These are phyloP conservation scores for Donacobius atricapilla DNA, from an alignment of 2,113 vertebrate species.

Conservation along the genomic window DNA sequence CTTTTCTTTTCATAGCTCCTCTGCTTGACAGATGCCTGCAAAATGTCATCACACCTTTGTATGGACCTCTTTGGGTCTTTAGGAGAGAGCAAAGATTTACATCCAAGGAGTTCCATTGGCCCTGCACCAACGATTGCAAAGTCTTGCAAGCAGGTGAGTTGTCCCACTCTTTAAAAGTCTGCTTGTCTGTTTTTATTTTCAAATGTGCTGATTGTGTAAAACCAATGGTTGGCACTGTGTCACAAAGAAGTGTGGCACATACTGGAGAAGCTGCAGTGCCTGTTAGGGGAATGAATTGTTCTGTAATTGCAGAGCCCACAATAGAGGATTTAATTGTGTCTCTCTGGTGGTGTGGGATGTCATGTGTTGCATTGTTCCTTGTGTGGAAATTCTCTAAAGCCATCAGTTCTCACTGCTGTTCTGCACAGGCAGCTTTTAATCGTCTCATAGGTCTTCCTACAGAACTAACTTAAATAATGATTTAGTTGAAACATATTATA, in stretches of 20 bases:
- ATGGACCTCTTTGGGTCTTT: constrained; percentile 73
- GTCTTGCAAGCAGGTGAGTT: constrained; percentile 79
- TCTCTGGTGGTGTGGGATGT: constrained; percentile 63
- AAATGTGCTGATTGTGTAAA: constrained; percentile 47
- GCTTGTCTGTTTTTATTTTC: constrained; percentile 40
- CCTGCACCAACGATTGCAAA: constrained; percentile 62
- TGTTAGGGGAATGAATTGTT: constrained; percentile 51
- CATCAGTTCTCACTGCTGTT: constrained; percentile 10
- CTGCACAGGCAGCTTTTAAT: constrained; percentile 1
- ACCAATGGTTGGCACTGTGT: constrained; percentile 42
- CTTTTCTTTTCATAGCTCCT: constrained; percentile 51
- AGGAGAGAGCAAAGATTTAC: constrained; percentile 69
- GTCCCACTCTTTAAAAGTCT: constrained; percentile 55
- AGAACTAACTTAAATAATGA: background rate
- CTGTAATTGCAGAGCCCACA: constrained; percentile 61
- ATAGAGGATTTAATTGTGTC: constrained; percentile 67
- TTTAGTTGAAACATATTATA: background rate
- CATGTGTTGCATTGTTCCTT: constrained; percentile 45
- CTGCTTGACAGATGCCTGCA: constrained; percentile 76
- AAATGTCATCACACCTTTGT: constrained; percentile 72
- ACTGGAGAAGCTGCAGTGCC: constrained; percentile 48
- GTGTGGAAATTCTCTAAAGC: constrained; percentile 23
- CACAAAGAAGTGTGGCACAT: constrained; percentile 55
- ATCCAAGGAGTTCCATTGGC: constrained; percentile 71
- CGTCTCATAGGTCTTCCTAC: background rate